Evolutionary conservation across 2,797 vertebrate species (phyloP).

Genomic region (Eulemur rubriventer): DNA sequence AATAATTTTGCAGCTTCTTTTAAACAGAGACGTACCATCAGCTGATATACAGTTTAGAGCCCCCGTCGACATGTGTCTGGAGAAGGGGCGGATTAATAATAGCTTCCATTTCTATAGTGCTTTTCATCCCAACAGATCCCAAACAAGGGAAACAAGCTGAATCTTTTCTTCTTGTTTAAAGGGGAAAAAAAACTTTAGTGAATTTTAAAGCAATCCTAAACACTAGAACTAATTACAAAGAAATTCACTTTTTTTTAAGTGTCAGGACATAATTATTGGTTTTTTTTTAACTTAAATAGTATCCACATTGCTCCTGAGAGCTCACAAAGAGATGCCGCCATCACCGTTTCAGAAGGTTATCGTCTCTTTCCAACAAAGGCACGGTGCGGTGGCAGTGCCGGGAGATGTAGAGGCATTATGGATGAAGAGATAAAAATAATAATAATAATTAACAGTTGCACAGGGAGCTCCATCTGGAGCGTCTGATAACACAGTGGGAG

Average conservation of each 20-base stretch:
- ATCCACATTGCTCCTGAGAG: slow-evolving; percentile 55
- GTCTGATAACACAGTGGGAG: slow-evolving; percentile 68
- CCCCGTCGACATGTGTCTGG: slow-evolving; percentile 45
- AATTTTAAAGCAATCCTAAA: slow-evolving; percentile 74
- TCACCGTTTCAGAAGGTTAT: slow-evolving; percentile 55
- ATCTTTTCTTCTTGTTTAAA: slow-evolving; percentile 66
- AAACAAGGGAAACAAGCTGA: slow-evolving; percentile 69
- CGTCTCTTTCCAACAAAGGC: slow-evolving; percentile 76
- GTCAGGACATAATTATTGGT: slow-evolving; percentile 79
- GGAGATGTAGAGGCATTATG: slow-evolving; percentile 67
- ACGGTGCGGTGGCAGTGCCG: slow-evolving; percentile 56
- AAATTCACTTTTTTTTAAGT: slow-evolving; percentile 77
- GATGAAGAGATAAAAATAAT: slow-evolving; percentile 77
- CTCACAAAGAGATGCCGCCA: slow-evolving; percentile 58
- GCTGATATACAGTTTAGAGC: slow-evolving; percentile 64
- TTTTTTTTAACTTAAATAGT: slow-evolving; percentile 73
- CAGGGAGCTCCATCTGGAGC: slow-evolving; percentile 74
- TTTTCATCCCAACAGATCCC: slow-evolving; percentile 67
- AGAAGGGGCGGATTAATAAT: slow-evolving; percentile 74
- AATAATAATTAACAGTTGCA: slow-evolving; percentile 71
- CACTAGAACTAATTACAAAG: slow-evolving; percentile 75
- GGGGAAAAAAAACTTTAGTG: neutral
- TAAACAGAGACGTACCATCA: slow-evolving; percentile 37
- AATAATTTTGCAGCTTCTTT: slow-evolving; percentile 67
- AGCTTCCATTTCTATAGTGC: slow-evolving; percentile 73